Conservation (phyloP, 2,113 vertebrate genomes). For the Cnemophilus loriae region DNA sequence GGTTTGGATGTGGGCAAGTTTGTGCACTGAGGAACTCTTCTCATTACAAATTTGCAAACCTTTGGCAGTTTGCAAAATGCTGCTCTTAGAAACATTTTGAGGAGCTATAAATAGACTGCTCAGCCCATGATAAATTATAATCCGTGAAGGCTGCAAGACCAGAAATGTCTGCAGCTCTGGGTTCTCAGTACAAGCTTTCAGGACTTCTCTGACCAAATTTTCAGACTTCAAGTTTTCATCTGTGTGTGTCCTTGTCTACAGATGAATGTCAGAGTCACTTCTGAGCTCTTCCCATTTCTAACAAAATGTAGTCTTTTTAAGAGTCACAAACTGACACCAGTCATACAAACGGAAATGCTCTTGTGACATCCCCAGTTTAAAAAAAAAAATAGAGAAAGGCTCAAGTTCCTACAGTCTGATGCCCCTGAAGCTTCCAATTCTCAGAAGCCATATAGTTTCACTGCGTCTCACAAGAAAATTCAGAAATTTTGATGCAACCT, state of each 20-base stretch:
- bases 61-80: background rate
- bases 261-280: background rate
- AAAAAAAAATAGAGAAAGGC: background rate
- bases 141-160: background rate
- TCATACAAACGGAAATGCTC: background rate
- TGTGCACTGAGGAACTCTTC: background rate
- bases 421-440: background rate
- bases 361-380: background rate
- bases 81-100: background rate
- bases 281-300: background rate
- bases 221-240: background rate
- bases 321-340: background rate
- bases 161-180: background rate
- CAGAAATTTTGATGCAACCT: background rate
- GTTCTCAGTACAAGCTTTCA: background rate
- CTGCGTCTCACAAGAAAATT: background rate
- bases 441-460: background rate
- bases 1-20: background rate
- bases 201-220: background rate
- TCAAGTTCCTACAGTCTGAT: background rate
- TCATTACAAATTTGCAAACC: background rate
- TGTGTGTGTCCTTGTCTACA: background rate
- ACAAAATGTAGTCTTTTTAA: background rate
- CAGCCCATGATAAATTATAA: slow-evolving; percentile 1
- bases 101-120: slow-evolving; percentile 21